Evolutionary conservation across 2,797 vertebrate genomes (phyloP), one percentile per base, ranked within the genome.

Genomic region (Tamandua tetradactyla): DNA sequence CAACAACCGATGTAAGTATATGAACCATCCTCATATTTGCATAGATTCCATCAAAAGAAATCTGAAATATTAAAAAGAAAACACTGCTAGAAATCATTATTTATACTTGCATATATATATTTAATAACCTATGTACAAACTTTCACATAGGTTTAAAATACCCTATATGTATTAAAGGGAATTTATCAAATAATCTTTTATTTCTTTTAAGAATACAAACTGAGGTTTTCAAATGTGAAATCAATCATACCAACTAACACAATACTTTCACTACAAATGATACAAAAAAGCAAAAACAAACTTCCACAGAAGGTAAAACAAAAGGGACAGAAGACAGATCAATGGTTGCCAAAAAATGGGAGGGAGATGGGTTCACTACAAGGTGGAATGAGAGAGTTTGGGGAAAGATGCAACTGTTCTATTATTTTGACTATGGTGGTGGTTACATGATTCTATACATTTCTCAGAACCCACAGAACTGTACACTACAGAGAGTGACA

Each of bases 11-110:
- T 87, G 99, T 99, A 97, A 99, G 99, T 97, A 99, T 99, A 98
- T 99, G 99, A 98, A 99, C 99, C 99, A 99, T 99, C 98, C 99
- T 99, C 99, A 99, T 99, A 97, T 99, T 99, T 98, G 99, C 99
- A 99, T 99, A 99, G 98, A 99, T 99, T 97, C 99, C 99, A 98
- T 99, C 99, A 96, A 99, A 99, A 98, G 99, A 98, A 97, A 99
- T 99, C 99, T 99, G 97, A 40, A 98, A 98, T 96, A 78, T 7
- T 94, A 95, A 95, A 86, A 92, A 87, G 52, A 74, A 84, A 42
- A 94, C 11, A 89, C 37, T 69, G 93, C 85, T 83, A 92, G 52
- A 85, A 94, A 92, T 68, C 40, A 88, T 25, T 69, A 69, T 95
- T 81, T 94, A 42, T 62, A 94, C 20, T 55, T 93, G 13, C n/a